Conservation (phyloP, 2,888 invertebrate genomes). For the Asteroscopus sphinx region DNA sequence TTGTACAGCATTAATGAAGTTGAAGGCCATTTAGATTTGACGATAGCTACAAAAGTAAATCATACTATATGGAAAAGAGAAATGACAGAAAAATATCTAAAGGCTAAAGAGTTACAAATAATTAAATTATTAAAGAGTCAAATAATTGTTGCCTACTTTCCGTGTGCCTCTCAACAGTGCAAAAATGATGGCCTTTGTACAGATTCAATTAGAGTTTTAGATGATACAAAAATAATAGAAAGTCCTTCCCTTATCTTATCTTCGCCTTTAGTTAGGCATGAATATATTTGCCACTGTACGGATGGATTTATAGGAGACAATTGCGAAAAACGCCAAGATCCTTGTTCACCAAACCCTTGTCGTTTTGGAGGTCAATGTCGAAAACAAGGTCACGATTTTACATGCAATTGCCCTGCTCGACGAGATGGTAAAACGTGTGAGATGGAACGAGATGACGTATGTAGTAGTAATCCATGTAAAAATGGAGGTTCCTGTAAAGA, state of each 20-base stretch:
- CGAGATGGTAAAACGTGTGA: conserved; percentile 96
- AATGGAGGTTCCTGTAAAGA: conserved; percentile 98
- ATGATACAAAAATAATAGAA: conserved; percentile 93
- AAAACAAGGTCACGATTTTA: conserved; percentile 95
- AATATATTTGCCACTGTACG: conserved; percentile 94
- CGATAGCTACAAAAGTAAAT: conserved; percentile 91
- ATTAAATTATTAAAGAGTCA: conserved; percentile 90
- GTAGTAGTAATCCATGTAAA: conserved; percentile 95
- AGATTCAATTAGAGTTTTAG: conserved; percentile 92
- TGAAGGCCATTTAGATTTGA: conserved; percentile 92
- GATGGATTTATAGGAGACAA: conserved; percentile 95
- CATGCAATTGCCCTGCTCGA: conserved; percentile 94
- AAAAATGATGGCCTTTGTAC: conserved; percentile 94
- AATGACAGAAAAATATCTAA: conserved; percentile 91
- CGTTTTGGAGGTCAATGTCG: conserved; percentile 95
- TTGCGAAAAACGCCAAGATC: conserved; percentile 96
- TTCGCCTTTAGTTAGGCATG: conserved; percentile 94
- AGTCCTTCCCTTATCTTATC: conserved; percentile 95
- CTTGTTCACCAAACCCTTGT: conserved; percentile 97
- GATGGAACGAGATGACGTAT: conserved; percentile 95
- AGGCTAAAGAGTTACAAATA: conserved; percentile 91
- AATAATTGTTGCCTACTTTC: conserved; percentile 93
- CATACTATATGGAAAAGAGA: conserved; percentile 91
- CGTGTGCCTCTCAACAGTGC: conserved; percentile 93
- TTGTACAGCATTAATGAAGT: conserved; percentile 94